Evolutionary conservation across 2,113 vertebrate genomes (phyloP).

Genomic region (Prinia subflava): DNA sequence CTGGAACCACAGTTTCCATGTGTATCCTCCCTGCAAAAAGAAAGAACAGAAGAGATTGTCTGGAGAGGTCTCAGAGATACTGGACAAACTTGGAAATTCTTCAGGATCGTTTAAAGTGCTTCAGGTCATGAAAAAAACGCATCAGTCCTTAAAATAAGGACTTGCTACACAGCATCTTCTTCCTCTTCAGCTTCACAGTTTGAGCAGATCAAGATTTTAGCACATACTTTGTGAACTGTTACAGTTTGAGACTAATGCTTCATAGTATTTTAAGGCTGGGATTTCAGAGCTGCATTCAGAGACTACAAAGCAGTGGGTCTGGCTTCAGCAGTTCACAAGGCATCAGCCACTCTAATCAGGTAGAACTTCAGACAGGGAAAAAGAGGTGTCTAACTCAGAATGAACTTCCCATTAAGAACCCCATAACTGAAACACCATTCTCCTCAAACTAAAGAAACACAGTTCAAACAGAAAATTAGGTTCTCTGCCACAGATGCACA

Average conservation of each 20-base stretch:
- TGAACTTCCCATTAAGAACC: background rate
- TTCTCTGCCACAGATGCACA: background rate
- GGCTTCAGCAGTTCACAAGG: background rate
- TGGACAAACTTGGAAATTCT: background rate
- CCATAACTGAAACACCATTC: background rate
- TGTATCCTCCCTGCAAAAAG: background rate
- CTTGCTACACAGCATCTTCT: background rate
- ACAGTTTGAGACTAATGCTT: background rate
- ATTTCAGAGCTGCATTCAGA: background rate
- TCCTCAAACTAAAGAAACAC: background rate
- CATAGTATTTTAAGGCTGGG: background rate
- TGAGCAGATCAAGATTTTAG: background rate
- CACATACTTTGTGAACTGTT: background rate
- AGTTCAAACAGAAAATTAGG: background rate
- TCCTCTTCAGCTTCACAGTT: background rate
- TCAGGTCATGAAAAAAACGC: background rate
- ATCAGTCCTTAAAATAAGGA: background rate
- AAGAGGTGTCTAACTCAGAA: background rate
- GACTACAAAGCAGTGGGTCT: background rate
- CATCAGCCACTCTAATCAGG: background rate
- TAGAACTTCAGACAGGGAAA: background rate
- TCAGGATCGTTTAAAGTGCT: background rate
- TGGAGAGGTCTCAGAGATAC: background rate
- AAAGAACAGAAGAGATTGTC: background rate
- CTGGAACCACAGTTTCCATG: background rate